phyloP scores from a whole-genome alignment of 2,888 invertebrate genomes.

The Chrysolina americana region DNA sequence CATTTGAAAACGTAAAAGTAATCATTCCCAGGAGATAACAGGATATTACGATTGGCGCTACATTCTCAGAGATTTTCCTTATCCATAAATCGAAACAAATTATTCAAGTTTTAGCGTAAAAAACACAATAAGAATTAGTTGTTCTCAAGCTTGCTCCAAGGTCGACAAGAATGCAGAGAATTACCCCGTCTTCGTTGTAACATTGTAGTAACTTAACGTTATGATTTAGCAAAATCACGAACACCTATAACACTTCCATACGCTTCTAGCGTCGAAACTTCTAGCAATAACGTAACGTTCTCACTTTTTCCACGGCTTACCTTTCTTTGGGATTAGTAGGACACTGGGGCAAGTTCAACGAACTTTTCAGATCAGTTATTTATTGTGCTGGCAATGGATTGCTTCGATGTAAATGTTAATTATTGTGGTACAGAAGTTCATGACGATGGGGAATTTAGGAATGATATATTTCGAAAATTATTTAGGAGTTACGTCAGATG shows the following conservation, averaged over 20 bases:
- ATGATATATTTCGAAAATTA: constrained; percentile 7
- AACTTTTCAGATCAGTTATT: constrained; percentile 61
- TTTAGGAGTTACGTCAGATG: constrained; percentile 1
- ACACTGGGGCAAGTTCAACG: constrained; percentile 69
- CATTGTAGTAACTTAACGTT: constrained; percentile 18
- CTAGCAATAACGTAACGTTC: constrained; percentile 46
- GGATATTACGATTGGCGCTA: too few species aligned
- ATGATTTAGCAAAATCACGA: constrained; percentile 10
- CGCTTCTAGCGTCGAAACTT: constrained; percentile 31
- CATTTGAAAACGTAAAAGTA: too few species aligned
- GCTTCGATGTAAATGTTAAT: not conserved
- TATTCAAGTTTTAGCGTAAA: not conserved
- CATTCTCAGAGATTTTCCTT: too few species aligned
- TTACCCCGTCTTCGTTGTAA: not conserved
- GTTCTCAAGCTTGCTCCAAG: not conserved
- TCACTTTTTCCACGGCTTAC: constrained; percentile 60
- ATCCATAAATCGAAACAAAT: not conserved
- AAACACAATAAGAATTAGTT: not conserved
- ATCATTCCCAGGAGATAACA: too few species aligned
- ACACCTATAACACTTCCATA: constrained; percentile 25
- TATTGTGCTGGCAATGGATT: constrained; percentile 21
- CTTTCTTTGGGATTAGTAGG: constrained; percentile 69
- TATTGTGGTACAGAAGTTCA: not conserved
- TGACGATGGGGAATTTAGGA: not conserved
- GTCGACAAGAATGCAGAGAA: constrained; percentile 8